Evolutionary conservation across 1,140 invertebrate genomes (phyloP), one percentile per base, ranked within the genome.

Genomic region (Delia radicum): DNA sequence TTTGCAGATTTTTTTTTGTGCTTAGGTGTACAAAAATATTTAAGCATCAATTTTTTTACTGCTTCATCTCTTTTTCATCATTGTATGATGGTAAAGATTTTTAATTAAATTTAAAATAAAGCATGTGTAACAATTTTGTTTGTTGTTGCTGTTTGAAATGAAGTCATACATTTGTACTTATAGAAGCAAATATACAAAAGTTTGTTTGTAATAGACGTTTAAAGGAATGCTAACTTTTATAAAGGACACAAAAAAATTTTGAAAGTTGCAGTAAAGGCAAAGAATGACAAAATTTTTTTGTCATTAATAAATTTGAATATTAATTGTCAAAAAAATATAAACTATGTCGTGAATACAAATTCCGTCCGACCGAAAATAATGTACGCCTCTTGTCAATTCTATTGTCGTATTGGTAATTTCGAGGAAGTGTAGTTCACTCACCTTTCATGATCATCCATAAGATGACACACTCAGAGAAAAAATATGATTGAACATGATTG

Each of bases 91-190:
- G 29, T 21, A 33, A 33, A 69, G n/a, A 69, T 69, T 69, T 69
- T 69, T 69, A 69, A 69, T 69, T 69, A 69, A 69, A 69, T 69
- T 69, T 69, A 24, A 24, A 69, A 69, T 69, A 69, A 69, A 69
- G 37, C 65, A 69, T 69, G 13, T 69, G 65, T 69, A 69, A 33
- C 12, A 21, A 21, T 33, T 33, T 69, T 69, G 21, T 24, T 69
- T 69, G 29, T 69, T 69, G 63, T 37, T 18, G 65, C 10, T 7
- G 28, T 69, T 69, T 12, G 12, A 13, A 24, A 33, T 69, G 15
- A 18, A 33, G 65, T 69, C 13, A 21, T 69, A 28, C 5, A 10
- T 69, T 31, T 31, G 2, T 33, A 24, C 6, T 55, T 55, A 10
- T n/a, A 8, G 5, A 37, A 37, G 4, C 7, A 55, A 18, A 55